Base-by-base conservation (phyloP, 2,113 vertebrate genomes). In the Stomatorhinus ivindoensis region DNA sequence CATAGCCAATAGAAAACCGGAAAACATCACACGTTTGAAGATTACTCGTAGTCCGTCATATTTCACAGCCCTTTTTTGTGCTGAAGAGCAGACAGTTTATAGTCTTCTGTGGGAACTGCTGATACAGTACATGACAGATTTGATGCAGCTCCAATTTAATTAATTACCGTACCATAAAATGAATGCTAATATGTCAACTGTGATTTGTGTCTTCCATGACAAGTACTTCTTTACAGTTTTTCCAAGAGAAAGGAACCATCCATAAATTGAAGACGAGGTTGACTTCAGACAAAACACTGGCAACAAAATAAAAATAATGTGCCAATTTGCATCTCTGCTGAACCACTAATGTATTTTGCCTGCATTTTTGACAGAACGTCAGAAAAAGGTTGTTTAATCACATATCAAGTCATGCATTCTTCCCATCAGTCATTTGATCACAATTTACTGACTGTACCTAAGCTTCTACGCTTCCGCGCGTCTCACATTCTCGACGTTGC, bases 51-150 rank as follows among this genome's bases (percentile, higher is more conserved):
- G 13, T 5, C 48, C 24, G 15, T 17, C 85, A 48, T 87, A 87
- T 19, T 35, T 87, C 50, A 19, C 50, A 51, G 50, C 1, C 2
- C n/a, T 13, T 87, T 51, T 31, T 53, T 7, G 6, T 35, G 46
- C n/a, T 48, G 85, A 87, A 31, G 31, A 87, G 31, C 85, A 51
- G 50, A 35, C 11, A 87, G 85, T 87, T 31, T 19, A 10, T 87
- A 50, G 44, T 31, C 50, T 53, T 31, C 50, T 85, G 44, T 15
- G 48, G 27, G 48, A 87, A 51, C 48, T 53, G 47, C 48, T 51
- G 84, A 86, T 86, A 48, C 11, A 86, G 10, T 50, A 87, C 48
- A 87, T 53, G 85, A 87, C 85, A 87, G 85, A 87, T 51, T 53
- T 87, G 44, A 84, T 84, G 39, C 44, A 47, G 85, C 85, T n/a